Base-by-base conservation (phyloP, 2,113 vertebrate species). In the Tonatia bakeri region DNA sequence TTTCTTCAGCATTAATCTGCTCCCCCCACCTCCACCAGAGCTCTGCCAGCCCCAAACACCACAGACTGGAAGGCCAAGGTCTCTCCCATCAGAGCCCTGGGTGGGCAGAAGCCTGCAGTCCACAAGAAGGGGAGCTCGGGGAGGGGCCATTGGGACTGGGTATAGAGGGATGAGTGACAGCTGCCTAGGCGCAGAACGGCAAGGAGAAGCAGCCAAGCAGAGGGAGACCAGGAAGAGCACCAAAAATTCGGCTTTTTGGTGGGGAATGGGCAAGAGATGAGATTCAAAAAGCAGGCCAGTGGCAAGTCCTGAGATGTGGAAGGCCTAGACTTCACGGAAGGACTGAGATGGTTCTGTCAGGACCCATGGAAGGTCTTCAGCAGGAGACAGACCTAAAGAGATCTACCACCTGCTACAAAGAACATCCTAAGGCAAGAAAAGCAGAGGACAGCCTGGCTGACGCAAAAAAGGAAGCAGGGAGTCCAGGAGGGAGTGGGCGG, bases 381-480 rank as follows among this genome's bases (percentile, higher is more conserved):
- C 47, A 72, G 64, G 47, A 80, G 67, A 40, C 6, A 5, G 45
- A 20, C 61, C 52, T 54, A 10, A 4, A 40, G 17, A 86, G 38
- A 83, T 64, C 61, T 89, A 9, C 65, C 28, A 7, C 59, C 20
- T 86, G 83, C 52, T 50, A 28, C 65, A 73, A 36, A 91, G 82
- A 80, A 64, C 24, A 73, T 67, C 76, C 80, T 73, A 79, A 45
- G 45, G 76, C 87, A 56, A 73, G 38, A 36, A 4, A 43, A 8
- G 43, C 20, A 4, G 59, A 76, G 70, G 64, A 50, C 31, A 82
- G 38, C 47, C 28, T 33, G 31, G 13, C 33, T 1, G 43, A 64
- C 33, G 59, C 50, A n/a, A 90, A 70, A 64, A 11, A 67, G 65
- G 80, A 87, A 75, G n/a, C 72, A 85, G 56, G 81, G 36, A 83